phyloP scores from a whole-genome alignment of 2,797 vertebrate species.

The Lithobates pipiens region DNA sequence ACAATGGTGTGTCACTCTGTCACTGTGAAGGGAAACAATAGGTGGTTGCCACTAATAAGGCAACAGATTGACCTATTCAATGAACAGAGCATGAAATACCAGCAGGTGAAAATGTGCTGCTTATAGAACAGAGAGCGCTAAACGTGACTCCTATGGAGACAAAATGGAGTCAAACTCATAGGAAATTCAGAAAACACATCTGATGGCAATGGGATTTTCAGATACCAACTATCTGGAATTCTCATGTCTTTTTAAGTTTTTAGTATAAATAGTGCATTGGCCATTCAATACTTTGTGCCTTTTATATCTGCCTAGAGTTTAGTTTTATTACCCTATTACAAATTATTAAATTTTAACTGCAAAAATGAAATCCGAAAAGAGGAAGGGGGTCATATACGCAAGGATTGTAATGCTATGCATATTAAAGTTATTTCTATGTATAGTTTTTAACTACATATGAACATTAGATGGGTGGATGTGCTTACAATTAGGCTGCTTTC shows the following conservation, averaged over 20 bases:
- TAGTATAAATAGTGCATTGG: background rate
- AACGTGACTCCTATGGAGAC: slow-evolving; percentile 9
- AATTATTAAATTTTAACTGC: no score
- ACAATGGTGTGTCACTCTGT: background rate
- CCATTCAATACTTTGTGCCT: background rate
- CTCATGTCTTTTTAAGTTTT: background rate
- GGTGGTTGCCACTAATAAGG: slow-evolving; percentile 33
- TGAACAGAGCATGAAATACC: slow-evolving; percentile 5
- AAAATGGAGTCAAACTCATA: background rate
- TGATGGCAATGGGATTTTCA: background rate
- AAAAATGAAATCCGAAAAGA: no score
- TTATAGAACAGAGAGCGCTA: background rate
- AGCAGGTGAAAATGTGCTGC: slow-evolving; percentile 28
- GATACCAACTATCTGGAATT: background rate
- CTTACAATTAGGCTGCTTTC: no score
- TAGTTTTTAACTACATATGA: no score
- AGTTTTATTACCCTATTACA: no score
- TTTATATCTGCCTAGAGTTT: no score
- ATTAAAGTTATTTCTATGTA: no score
- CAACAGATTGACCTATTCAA: slow-evolving; percentile 32
- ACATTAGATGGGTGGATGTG: no score
- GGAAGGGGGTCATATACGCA: no score
- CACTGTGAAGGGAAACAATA: slow-evolving; percentile 2
- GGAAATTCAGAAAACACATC: background rate
- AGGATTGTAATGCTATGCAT: no score